Evolutionary conservation across 37 sponge, comb jelly and placozoan species (phyloP).

Genomic region (Aplysina aerophoba): DNA sequence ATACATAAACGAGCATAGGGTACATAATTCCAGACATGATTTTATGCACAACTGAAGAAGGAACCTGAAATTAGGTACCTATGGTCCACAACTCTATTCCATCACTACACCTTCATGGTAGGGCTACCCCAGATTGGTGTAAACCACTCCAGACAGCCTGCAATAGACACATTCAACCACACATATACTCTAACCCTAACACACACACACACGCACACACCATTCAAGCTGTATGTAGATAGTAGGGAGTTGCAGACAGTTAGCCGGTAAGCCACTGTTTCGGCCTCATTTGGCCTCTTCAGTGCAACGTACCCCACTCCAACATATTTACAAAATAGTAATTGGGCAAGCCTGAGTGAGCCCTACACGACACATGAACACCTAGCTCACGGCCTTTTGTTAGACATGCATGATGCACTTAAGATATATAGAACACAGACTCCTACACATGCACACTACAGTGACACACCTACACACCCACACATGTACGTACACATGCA

Average conservation of each 20-base stretch:
- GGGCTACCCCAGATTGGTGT: too few relatives aligned
- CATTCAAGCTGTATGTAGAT: constrained; percentile 16
- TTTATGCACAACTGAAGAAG: too few relatives aligned
- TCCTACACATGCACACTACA: neutral
- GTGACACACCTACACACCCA: neutral
- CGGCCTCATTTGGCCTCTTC: constrained; percentile 8
- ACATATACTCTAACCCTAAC: neutral
- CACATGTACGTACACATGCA: neutral
- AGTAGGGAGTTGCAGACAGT: constrained; percentile 12
- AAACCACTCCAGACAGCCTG: too few relatives aligned
- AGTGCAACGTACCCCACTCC: constrained; percentile 12
- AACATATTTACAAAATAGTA: neutral
- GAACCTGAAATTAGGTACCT: too few relatives aligned
- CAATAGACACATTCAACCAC: too few relatives aligned
- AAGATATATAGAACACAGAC: neutral
- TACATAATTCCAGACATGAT: too few relatives aligned
- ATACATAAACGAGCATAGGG: too few relatives aligned
- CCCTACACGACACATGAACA: constrained; percentile 1
- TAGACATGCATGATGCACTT: constrained; percentile 3
- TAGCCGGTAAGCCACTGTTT: constrained; percentile 8
- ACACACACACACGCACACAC: constrained; percentile 26
- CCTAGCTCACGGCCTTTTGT: constrained; percentile 8
- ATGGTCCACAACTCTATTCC: too few relatives aligned
- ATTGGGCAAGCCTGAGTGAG: too few relatives aligned
- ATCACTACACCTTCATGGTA: too few relatives aligned